Evolutionary conservation across 2,797 vertebrate species (phyloP).

Genomic region (Onychomys torridus): DNA sequence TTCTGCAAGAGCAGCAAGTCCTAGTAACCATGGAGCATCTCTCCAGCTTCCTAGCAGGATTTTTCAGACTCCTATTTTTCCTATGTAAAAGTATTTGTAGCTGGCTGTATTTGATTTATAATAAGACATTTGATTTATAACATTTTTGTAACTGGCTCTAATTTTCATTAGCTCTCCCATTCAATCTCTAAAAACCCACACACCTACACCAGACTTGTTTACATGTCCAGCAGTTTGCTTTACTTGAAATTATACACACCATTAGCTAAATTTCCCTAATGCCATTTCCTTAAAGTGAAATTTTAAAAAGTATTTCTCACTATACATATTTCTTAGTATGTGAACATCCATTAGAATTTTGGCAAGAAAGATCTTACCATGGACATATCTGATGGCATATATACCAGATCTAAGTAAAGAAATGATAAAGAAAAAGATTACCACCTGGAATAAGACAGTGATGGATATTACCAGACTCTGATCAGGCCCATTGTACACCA

Average conservation of each 20-base stretch:
- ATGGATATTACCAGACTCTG: constrained; percentile 74
- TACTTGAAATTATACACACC: constrained; percentile 45
- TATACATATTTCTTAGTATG: constrained; percentile 64
- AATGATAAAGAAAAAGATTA: constrained; percentile 62
- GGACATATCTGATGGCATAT: constrained; percentile 74
- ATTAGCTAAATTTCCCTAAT: constrained; percentile 69
- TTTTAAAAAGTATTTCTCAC: constrained; percentile 71
- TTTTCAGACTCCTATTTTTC: not conserved
- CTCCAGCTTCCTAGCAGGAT: not conserved
- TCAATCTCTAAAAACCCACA: constrained; percentile 50
- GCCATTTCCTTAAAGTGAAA: constrained; percentile 51
- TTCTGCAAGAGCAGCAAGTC: not conserved
- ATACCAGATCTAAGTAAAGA: constrained; percentile 81
- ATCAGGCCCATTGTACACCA: constrained; percentile 77
- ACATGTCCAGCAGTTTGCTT: not conserved
- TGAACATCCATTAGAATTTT: constrained; percentile 72
- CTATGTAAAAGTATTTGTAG: not conserved
- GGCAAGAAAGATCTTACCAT: constrained; percentile 69
- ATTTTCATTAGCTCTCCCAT: constrained; percentile 55
- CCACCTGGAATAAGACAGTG: constrained; percentile 82
- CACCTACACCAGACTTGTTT: constrained; percentile 47
- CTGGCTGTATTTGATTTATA: constrained; percentile 26
- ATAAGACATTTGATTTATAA: constrained; percentile 45
- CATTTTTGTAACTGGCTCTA: constrained; percentile 30
- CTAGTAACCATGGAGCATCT: not conserved